Conservation (phyloP, 92 coral and sea anemone species). For the Palythoa heliodiscus region DNA sequence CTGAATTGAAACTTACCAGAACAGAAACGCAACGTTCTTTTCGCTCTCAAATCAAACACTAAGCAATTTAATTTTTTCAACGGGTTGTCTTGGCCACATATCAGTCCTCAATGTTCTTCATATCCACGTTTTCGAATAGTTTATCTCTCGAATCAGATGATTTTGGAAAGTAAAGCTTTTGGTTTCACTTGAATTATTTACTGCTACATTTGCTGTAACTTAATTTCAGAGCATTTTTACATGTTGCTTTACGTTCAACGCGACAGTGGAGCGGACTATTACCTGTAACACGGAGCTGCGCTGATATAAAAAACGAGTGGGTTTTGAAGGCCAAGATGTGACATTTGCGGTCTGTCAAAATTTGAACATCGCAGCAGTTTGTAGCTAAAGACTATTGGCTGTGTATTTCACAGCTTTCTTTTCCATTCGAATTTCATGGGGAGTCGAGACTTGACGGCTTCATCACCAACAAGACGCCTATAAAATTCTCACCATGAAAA, state of each 20-base stretch:
- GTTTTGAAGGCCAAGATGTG: slow-evolving; percentile 20
- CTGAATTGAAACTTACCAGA: neutral
- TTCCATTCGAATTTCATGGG: slow-evolving; percentile 33
- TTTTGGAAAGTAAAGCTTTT: neutral
- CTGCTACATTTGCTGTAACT: neutral
- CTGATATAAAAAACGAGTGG: neutral
- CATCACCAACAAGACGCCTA: slow-evolving; percentile 33
- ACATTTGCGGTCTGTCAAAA: slow-evolving; percentile 38
- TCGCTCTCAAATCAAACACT: neutral
- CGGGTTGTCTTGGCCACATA: neutral
- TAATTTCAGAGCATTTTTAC: neutral
- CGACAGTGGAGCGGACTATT: neutral
- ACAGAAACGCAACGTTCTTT: neutral
- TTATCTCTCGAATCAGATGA: neutral
- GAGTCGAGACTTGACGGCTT: slow-evolving; percentile 39
- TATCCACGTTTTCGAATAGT: neutral
- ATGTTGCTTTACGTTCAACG: neutral
- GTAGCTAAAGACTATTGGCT: slow-evolving; percentile 33
- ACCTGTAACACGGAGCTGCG: neutral
- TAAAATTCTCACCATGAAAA: slow-evolving; percentile 40
- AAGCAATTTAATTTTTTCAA: neutral
- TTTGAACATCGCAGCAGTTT: slow-evolving; percentile 38
- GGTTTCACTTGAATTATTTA: neutral
- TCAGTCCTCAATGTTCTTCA: neutral
- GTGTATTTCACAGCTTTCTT: slow-evolving; percentile 26